These are phyloP conservation scores for Menura novaehollandiae DNA, from an alignment of 2,113 vertebrate species.

Conservation along the genomic window DNA sequence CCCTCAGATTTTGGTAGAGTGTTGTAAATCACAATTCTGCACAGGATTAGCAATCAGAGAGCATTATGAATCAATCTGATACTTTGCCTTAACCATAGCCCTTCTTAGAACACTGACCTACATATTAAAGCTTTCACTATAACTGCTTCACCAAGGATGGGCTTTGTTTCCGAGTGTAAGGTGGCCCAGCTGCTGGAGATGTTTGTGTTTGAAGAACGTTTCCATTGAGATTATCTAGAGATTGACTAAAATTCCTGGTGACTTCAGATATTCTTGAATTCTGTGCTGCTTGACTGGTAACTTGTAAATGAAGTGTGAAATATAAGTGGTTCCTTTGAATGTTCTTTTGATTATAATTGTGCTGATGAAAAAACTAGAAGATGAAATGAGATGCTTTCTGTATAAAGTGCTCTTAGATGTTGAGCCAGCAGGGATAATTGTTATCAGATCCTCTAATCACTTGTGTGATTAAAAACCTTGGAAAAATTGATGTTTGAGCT, in stretches of 20 bases:
- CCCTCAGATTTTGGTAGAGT: neutral
- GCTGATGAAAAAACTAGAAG: neutral
- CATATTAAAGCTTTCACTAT: neutral
- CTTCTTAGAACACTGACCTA: constrained; percentile 19
- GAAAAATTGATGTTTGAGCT: neutral
- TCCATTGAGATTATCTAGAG: neutral
- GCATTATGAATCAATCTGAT: constrained; percentile 37
- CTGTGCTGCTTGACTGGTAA: neutral
- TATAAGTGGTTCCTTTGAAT: neutral
- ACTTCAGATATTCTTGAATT: neutral
- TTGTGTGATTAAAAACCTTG: constrained; percentile 1
- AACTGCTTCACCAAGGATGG: neutral
- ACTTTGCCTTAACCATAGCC: neutral
- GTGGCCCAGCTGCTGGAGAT: neutral
- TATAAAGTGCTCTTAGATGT: neutral
- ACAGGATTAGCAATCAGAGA: constrained; percentile 35
- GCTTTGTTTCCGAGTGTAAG: neutral
- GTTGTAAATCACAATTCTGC: neutral
- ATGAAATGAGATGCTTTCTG: neutral
- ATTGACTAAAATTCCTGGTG: neutral
- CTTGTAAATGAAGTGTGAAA: neutral
- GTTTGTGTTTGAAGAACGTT: neutral
- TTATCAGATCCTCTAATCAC: neutral
- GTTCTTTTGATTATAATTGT: neutral
- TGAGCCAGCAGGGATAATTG: neutral